Evolutionary conservation across 35 echinoderm and acorn worm species (phyloP).

Genomic region (Heliocidaris tuberculata): DNA sequence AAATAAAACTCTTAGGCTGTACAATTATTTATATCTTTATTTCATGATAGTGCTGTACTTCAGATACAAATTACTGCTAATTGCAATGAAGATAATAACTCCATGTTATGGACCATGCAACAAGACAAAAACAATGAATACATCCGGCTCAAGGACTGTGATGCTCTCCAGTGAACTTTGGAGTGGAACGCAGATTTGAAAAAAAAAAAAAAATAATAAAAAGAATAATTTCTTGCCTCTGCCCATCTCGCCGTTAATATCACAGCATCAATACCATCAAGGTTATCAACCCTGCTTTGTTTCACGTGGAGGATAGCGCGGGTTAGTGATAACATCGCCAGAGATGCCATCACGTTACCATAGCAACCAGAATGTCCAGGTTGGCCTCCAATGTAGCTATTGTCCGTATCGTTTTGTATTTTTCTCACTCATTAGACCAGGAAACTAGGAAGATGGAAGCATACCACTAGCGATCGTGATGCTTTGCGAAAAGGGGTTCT

Average conservation of each 20-base stretch:
- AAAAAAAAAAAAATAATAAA: background rate
- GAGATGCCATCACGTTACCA: background rate
- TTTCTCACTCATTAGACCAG: background rate
- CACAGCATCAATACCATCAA: background rate
- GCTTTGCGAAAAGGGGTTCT: background rate
- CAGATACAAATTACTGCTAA: too few species aligned
- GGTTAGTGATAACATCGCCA: slow-evolving; percentile 2
- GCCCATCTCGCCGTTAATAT: background rate
- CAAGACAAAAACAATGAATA: too few species aligned
- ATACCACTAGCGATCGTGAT: background rate
- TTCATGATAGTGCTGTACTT: too few species aligned
- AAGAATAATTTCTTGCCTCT: background rate
- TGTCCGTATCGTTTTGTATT: slow-evolving; percentile 2
- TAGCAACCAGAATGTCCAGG: background rate
- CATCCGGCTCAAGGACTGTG: too few species aligned
- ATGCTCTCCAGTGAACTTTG: background rate
- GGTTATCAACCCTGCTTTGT: background rate
- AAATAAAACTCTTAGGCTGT: too few species aligned
- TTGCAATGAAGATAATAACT: too few species aligned
- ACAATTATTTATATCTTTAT: too few species aligned
- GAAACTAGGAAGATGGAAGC: background rate
- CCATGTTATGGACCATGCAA: too few species aligned
- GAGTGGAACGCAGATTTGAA: background rate
- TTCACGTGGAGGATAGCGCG: background rate
- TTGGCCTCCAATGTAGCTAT: background rate